phyloP scores from a whole-genome alignment of 2,113 vertebrate genomes.

The Alaudala cheleensis region DNA sequence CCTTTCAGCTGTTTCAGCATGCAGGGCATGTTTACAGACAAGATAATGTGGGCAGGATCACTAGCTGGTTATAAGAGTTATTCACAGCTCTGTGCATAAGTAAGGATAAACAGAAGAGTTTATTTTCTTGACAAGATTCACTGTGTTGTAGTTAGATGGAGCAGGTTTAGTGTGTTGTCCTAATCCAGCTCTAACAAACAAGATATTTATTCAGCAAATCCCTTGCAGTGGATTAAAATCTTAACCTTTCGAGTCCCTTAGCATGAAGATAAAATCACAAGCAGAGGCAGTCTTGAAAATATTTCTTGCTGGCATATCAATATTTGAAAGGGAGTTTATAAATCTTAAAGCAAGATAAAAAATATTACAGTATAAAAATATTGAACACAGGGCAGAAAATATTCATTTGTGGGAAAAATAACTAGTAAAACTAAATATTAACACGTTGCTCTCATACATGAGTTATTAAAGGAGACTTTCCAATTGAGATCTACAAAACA shows the following conservation, averaged over 20 bases:
- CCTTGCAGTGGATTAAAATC: constrained; percentile 28
- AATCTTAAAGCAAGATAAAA: not conserved
- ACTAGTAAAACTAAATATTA: not conserved
- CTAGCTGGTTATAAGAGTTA: constrained; percentile 26
- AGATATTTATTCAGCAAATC: constrained; percentile 41
- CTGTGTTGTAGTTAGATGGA: not conserved
- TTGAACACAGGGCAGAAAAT: not conserved
- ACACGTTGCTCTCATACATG: not conserved
- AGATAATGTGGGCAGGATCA: constrained; percentile 21
- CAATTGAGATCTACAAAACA: not conserved
- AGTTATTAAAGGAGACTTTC: not conserved
- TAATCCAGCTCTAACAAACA: constrained; percentile 11
- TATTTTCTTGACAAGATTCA: constrained; percentile 32
- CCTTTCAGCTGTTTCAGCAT: constrained; percentile 45
- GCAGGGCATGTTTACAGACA: constrained; percentile 12
- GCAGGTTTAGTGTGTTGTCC: not conserved
- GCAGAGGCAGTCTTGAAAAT: not conserved
- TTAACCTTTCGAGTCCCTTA: constrained; percentile 4
- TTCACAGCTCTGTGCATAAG: not conserved
- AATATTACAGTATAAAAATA: not conserved
- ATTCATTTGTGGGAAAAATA: not conserved
- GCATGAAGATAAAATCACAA: constrained; percentile 6
- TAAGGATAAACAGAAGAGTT: constrained; percentile 44
- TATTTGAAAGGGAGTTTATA: not conserved
- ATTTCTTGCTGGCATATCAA: not conserved